Conservation (phyloP, 2,113 vertebrate genomes). For the Colinus virginianus region DNA sequence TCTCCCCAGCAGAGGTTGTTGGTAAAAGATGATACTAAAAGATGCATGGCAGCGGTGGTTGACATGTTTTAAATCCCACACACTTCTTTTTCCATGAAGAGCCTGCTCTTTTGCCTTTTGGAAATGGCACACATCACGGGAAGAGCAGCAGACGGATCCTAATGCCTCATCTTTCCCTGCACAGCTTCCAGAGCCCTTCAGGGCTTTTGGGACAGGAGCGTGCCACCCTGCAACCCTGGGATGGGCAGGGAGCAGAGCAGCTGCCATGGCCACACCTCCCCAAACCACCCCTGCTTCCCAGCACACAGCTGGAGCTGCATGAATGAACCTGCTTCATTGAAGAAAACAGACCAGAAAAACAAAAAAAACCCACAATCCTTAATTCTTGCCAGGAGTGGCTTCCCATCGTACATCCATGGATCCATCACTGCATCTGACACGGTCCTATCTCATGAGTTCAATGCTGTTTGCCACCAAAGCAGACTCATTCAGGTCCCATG, state of each 20-base stretch:
- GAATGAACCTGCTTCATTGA: not conserved
- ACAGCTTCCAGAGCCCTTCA: rapidly evolving
- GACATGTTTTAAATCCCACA: not conserved
- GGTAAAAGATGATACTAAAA: slow-evolving; percentile 3
- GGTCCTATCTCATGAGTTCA: not conserved
- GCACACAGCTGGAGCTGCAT: rapidly evolving
- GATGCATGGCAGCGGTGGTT: not conserved
- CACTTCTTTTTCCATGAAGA: not conserved
- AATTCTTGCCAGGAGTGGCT: not conserved
- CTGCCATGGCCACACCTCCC: not conserved
- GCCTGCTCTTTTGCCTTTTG: not conserved
- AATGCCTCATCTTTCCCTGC: not conserved
- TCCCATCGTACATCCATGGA: not conserved
- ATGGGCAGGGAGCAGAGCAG: not conserved
- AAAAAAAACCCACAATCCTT: rapidly evolving
- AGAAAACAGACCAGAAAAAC: not conserved
- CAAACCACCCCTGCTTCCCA: not conserved
- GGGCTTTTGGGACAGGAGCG: rapidly evolving
- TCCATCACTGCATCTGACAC: rapidly evolving
- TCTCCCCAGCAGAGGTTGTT: slow-evolving; percentile 41
- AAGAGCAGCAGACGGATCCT: not conserved
- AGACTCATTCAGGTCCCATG: not conserved
- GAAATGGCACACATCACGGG: not conserved
- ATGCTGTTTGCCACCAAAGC: not conserved
- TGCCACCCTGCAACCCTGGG: not conserved